Evolutionary conservation across 2,888 invertebrate genomes (phyloP).

Genomic region (Sussaba pulchella): DNA sequence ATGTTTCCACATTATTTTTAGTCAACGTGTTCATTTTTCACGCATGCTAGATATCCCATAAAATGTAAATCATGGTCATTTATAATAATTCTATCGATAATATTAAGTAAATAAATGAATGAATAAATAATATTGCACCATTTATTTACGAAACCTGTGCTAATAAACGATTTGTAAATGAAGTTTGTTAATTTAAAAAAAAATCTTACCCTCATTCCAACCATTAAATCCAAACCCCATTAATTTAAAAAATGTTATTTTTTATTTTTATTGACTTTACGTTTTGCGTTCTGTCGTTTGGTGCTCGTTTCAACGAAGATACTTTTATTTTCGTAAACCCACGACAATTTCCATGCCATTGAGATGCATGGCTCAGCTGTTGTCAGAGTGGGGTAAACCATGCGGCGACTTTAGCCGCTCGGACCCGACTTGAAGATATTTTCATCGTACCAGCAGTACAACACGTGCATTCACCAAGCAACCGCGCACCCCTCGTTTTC

Average conservation of each 20-base stretch:
- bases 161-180: not conserved
- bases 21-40: slow-evolving; percentile 3
- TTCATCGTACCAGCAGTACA: slow-evolving; percentile 80
- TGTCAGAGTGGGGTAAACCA: slow-evolving; percentile 77
- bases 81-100: not conserved
- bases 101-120: too few relatives aligned
- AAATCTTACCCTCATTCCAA: too few relatives aligned
- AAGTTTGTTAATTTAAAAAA: too few relatives aligned
- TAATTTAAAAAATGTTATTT: not conserved
- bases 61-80: slow-evolving; percentile 28
- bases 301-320: slow-evolving; percentile 13
- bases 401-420: slow-evolving; percentile 73
- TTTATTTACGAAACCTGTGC: slow-evolving; percentile 7
- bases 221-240: not conserved
- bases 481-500: slow-evolving; percentile 71
- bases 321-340: slow-evolving; percentile 46
- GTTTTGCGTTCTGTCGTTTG: slow-evolving; percentile 26
- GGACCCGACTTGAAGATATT: slow-evolving; percentile 79
- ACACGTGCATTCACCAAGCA: slow-evolving; percentile 79
- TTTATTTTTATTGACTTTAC: not conserved
- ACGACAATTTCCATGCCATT: slow-evolving; percentile 30
- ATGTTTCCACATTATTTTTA: slow-evolving; percentile 8
- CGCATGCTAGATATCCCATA: slow-evolving; percentile 7
- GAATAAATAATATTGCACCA: slow-evolving; percentile 13
- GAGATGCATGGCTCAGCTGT: slow-evolving; percentile 70